Evolutionary conservation across 2,888 invertebrate species (phyloP).

Genomic region (Leptopilina myrica): DNA sequence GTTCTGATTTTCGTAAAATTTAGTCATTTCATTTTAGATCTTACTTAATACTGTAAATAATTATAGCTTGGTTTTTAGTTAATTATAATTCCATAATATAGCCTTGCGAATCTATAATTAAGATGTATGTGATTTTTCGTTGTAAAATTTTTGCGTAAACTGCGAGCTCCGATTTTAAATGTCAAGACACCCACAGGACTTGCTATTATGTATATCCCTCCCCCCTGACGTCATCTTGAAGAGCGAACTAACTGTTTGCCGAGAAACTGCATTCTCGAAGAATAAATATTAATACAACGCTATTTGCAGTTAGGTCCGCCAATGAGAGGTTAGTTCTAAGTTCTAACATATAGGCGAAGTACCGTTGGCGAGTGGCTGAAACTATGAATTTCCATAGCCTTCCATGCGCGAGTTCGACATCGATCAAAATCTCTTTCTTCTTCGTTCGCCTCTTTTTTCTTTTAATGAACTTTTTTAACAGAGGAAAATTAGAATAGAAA

Average conservation of each 20-base stretch:
- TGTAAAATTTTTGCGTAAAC: too few relatives aligned
- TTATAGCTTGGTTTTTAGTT: too few relatives aligned
- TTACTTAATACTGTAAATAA: too few relatives aligned
- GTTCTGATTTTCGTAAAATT: too few relatives aligned
- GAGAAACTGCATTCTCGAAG: slow-evolving; percentile 49
- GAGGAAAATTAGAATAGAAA: slow-evolving; percentile 3
- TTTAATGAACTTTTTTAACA: slow-evolving; percentile 16
- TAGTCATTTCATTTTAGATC: too few relatives aligned
- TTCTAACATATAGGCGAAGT: slow-evolving; percentile 46
- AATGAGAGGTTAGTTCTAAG: slow-evolving; percentile 53
- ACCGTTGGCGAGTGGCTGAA: slow-evolving; percentile 52
- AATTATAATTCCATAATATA: too few relatives aligned
- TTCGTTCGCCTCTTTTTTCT: neutral
- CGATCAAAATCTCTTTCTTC: slow-evolving; percentile 22
- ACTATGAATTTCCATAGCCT: slow-evolving; percentile 47
- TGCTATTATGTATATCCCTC: neutral
- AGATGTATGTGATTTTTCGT: too few relatives aligned
- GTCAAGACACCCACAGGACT: neutral
- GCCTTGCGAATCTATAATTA: too few relatives aligned
- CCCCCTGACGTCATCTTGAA: slow-evolving; percentile 34
- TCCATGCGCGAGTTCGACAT: slow-evolving; percentile 27
- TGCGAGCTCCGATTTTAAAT: neutral
- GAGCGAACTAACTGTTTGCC: slow-evolving; percentile 51
- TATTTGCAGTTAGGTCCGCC: slow-evolving; percentile 57
- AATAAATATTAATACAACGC: slow-evolving; percentile 64